phyloP scores from a whole-genome alignment of 2,113 vertebrate species.

The Callorhinus ursinus region DNA sequence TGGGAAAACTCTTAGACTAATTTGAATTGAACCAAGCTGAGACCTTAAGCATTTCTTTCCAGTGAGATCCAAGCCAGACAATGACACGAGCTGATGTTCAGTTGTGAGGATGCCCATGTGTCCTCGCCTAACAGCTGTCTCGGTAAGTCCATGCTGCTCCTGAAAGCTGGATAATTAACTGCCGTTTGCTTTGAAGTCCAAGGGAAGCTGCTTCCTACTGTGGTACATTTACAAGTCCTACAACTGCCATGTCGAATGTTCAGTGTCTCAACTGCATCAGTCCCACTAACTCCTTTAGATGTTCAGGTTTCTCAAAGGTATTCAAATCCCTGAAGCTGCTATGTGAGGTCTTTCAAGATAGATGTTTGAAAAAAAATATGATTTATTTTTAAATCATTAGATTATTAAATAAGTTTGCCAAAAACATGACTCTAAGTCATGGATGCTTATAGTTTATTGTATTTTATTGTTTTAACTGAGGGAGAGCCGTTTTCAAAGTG shows the following conservation, averaged over 20 bases:
- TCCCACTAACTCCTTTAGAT: constrained; percentile 29
- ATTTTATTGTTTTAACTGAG: background rate
- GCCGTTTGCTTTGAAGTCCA: constrained; percentile 64
- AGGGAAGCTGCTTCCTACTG: constrained; percentile 65
- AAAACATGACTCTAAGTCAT: constrained; percentile 7
- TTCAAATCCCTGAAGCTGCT: constrained; percentile 55
- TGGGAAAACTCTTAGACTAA: constrained; percentile 64
- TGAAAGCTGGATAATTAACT: constrained; percentile 55
- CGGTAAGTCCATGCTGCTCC: background rate
- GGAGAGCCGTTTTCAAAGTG: background rate
- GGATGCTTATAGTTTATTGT: background rate
- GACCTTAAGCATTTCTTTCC: constrained; percentile 62
- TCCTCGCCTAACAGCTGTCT: constrained; percentile 68
- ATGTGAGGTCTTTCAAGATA: constrained; percentile 49
- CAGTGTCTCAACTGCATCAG: background rate
- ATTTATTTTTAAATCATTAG: constrained; percentile 53
- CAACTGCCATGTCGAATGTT: background rate
- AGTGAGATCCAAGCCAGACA: constrained; percentile 55
- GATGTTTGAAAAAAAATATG: constrained; percentile 51
- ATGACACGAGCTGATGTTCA: constrained; percentile 58
- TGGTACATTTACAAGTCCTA: constrained; percentile 47
- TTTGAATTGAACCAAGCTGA: constrained; percentile 72
- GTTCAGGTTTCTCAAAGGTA: constrained; percentile 48
- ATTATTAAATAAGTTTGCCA: constrained; percentile 55
- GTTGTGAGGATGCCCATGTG: constrained; percentile 16